phyloP scores from a whole-genome alignment of 2,888 invertebrate genomes.

The Harmothoe impar region DNA sequence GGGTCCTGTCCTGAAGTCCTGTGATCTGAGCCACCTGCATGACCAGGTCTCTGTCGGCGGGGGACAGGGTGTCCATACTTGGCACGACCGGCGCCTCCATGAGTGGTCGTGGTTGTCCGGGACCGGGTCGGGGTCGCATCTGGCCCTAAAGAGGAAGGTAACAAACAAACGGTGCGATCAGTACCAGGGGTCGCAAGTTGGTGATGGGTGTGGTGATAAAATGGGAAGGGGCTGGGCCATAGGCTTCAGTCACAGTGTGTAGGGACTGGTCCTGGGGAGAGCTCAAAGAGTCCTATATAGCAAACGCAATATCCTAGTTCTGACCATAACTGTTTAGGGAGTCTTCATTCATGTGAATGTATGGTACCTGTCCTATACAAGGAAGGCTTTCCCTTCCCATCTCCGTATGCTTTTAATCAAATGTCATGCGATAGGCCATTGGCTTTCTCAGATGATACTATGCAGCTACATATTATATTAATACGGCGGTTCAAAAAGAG shows the following conservation, averaged over 20 bases:
- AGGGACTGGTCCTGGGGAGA: background rate
- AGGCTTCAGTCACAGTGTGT: background rate
- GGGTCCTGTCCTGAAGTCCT: constrained; percentile 40
- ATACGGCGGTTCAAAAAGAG: no score
- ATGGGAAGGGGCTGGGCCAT: background rate
- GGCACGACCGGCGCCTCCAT: constrained; percentile 50
- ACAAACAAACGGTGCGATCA: constrained; percentile 46
- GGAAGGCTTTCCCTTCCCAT: no score
- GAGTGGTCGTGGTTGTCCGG: background rate
- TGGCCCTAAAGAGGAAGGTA: constrained; percentile 15
- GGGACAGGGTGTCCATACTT: constrained; percentile 44
- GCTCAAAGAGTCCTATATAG: background rate
- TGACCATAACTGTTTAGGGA: no score
- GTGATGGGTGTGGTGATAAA: background rate
- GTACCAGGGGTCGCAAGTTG: background rate
- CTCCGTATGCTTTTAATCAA: no score
- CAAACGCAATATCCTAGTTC: no score
- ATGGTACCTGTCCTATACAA: no score
- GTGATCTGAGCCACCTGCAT: constrained; percentile 48
- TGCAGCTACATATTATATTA: no score
- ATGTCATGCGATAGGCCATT: no score
- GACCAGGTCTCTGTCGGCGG: constrained; percentile 48
- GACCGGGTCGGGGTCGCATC: constrained; percentile 23
- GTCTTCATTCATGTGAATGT: no score
- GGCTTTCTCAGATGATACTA: no score